phyloP scores from a whole-genome alignment of 2,113 vertebrate species.

The Glareola pratincola region DNA sequence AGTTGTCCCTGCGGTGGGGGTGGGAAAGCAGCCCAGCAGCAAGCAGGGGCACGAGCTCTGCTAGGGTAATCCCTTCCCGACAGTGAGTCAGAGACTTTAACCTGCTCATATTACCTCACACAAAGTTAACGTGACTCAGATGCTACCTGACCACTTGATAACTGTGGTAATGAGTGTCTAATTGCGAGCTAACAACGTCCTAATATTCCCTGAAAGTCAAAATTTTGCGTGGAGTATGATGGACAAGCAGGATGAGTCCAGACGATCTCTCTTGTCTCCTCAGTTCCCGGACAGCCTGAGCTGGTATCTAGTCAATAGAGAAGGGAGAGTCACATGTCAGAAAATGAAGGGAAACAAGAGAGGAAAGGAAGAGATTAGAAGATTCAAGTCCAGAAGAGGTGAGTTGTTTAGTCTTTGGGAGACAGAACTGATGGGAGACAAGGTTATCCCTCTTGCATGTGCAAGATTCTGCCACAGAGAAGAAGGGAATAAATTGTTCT shows the following conservation, averaged over 20 bases:
- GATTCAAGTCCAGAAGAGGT: neutral
- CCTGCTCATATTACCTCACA: neutral
- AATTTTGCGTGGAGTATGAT: neutral
- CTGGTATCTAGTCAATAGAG: neutral
- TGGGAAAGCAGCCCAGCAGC: neutral
- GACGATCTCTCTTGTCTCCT: neutral
- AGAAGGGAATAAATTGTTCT: neutral
- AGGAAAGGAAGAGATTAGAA: neutral
- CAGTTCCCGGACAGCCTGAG: neutral
- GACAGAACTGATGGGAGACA: neutral
- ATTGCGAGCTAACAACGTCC: neutral
- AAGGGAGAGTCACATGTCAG: neutral
- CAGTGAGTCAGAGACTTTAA: neutral
- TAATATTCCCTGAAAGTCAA: neutral
- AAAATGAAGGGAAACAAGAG: neutral
- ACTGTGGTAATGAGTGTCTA: neutral
- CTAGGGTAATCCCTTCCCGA: neutral
- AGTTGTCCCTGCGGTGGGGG: neutral
- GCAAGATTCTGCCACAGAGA: neutral
- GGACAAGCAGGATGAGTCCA: neutral
- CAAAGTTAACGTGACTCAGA: neutral
- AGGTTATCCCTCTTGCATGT: neutral
- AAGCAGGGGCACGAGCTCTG: neutral
- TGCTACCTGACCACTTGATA: neutral
- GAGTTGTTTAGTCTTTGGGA: neutral